These are phyloP conservation scores for Amphiura filiformis DNA, from an alignment of 35 echinoderm and acorn worm species.

Conservation along the genomic window DNA sequence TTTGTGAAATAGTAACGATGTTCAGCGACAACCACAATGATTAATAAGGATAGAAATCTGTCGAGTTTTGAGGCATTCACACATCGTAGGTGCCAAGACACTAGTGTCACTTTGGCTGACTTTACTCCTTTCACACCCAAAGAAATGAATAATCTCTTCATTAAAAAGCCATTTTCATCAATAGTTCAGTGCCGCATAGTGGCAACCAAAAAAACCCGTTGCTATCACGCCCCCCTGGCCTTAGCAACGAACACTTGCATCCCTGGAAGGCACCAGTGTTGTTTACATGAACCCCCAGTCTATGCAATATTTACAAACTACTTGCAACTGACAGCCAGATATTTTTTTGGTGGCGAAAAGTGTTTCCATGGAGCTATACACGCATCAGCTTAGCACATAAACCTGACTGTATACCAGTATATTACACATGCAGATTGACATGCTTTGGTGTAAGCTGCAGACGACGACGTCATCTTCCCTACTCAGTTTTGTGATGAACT, in stretches of 20 bases:
- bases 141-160: slow-evolving; percentile 15
- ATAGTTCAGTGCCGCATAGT: not conserved
- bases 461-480: too few relatives aligned
- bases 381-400: not conserved
- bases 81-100: not conserved
- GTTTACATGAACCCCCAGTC: slow-evolving; percentile 5
- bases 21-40: not conserved
- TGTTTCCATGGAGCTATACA: not conserved
- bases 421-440: slow-evolving; percentile 8
- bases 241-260: not conserved
- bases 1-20: slow-evolving; percentile 15
- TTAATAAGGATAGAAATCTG: slow-evolving; percentile 10
- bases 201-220: not conserved
- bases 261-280: not conserved
- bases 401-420: not conserved
- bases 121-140: not conserved
- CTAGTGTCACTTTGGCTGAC: not conserved
- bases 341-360: slow-evolving; percentile 6
- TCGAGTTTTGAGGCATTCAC: slow-evolving; percentile 5
- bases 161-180: slow-evolving; percentile 12
- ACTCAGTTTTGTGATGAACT: too few relatives aligned
- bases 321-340: not conserved
- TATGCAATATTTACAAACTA: slow-evolving; percentile 7
- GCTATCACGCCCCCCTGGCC: not conserved
- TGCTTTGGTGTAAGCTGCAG: not conserved